Evolutionary conservation across 2,113 vertebrate genomes (phyloP).

Genomic region (Turdus rufiventris): DNA sequence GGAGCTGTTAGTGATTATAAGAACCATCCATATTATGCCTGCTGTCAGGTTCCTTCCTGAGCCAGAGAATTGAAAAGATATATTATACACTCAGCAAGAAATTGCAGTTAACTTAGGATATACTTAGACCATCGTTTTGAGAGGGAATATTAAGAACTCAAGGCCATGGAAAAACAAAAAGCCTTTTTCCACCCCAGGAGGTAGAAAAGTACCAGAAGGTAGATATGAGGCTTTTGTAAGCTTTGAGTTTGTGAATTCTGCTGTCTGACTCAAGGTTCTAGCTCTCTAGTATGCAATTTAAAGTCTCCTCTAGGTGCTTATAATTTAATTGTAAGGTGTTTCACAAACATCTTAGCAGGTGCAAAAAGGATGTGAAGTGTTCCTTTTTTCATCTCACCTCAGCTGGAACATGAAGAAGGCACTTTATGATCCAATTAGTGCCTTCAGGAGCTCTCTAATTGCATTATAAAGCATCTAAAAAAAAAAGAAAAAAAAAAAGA

Average conservation of each 20-base stretch:
- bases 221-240: neutral
- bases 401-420: conserved; percentile 56
- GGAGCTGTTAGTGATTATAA: neutral
- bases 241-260: neutral
- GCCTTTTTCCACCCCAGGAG: neutral
- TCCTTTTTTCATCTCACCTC: conserved; percentile 47
- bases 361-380: conserved; percentile 35
- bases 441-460: conserved; percentile 61
- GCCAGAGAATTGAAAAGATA: neutral
- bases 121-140: neutral
- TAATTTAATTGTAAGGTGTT: conserved; percentile 56
- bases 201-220: neutral
- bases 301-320: conserved; percentile 42
- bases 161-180: neutral
- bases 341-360: conserved; percentile 58
- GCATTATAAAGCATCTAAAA: conserved; percentile 55
- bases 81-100: conserved; percentile 2
- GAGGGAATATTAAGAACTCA: neutral
- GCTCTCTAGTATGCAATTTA: conserved; percentile 29
- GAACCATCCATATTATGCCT: neutral
- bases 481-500: neutral
- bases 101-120: neutral
- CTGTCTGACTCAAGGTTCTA: conserved; percentile 14
- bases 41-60: neutral
- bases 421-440: conserved; percentile 69